Evolutionary conservation across 2,888 invertebrate genomes (phyloP), one percentile per base, ranked within the genome.

Genomic region (Macrosoma leucophasiata): DNA sequence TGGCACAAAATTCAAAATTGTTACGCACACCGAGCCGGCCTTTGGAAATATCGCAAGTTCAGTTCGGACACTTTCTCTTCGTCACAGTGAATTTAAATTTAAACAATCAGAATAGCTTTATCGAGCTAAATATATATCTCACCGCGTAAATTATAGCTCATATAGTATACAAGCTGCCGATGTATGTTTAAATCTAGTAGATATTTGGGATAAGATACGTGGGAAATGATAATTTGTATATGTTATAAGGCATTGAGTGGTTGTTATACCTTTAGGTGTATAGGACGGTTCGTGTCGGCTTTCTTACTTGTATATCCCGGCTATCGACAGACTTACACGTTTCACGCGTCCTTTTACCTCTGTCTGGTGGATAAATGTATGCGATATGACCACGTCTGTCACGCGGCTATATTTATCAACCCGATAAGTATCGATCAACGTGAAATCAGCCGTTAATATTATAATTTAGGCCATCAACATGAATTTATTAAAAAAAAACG

Each of bases 401-500:
- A n/a, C n/a, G n/a, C n/a, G n/a, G n/a, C n/a, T n/a, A n/a, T n/a
- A n/a, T n/a, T n/a, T n/a, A n/a, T n/a, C n/a, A n/a, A n/a, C n/a
- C n/a, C n/a, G n/a, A n/a, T n/a, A n/a, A n/a, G n/a, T n/a, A n/a
- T n/a, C n/a, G n/a, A n/a, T n/a, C n/a, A n/a, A n/a, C n/a, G n/a
- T n/a, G n/a, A n/a, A n/a, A n/a, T n/a, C n/a, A n/a, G n/a, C 35
- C 29, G 39, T 63, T 74, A 73, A 71, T 73, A 71, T 73, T 73
- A 75, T 68, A 60, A 62, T 75, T 77, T 76, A 78, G 71, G 72
- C 69, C 74, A 75, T 72, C 66, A 60, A 73, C 62, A 74, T 74
- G 70, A 76, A 75, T 72, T 76, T 77, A 77, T 75, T n/a, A n/a
- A n/a, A n/a, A n/a, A n/a, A 65, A 63, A 61, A 68, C 57, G 68